Percentiles rank a stretch among this genome's conserved stretches.
Conservation (phyloP, 2,797 vertebrate species). For the Enteromius radiatus region DNA sequence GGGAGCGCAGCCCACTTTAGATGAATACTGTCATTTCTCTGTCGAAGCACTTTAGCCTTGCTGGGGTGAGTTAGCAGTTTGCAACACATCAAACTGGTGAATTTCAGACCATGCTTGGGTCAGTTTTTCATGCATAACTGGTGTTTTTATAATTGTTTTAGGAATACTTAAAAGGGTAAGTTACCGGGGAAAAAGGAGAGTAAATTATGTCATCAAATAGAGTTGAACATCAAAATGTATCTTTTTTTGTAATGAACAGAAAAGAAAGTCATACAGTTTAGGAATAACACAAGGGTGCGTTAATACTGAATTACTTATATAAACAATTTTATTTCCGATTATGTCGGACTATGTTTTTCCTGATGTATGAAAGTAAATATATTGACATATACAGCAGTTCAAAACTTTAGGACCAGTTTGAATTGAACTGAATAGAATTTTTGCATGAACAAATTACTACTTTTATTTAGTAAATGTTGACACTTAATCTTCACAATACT, state of each 20-base stretch:
- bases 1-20: constrained; percentile 27
- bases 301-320: background rate
- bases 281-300: background rate
- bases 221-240: too few relatives aligned
- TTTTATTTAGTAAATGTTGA: background rate
- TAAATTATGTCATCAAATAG: background rate
- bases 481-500: too few relatives aligned
- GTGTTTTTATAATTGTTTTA: background rate
- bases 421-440: too few relatives aligned
- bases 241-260: background rate
- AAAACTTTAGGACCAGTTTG: background rate
- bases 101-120: background rate
- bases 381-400: background rate
- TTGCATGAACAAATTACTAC: background rate
- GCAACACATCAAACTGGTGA: background rate
- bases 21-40: constrained; percentile 28
- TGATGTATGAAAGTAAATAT: background rate
- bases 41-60: constrained; percentile 25
- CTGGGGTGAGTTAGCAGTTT: constrained; percentile 21
- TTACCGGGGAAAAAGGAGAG: background rate
- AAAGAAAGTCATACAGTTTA: background rate
- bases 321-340: background rate
- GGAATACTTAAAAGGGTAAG: background rate
- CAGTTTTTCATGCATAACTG: background rate
- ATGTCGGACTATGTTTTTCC: background rate